These are phyloP conservation scores for Copidosoma floridanum DNA, from an alignment of 1,140 invertebrate genomes.

Conservation along the genomic window DNA sequence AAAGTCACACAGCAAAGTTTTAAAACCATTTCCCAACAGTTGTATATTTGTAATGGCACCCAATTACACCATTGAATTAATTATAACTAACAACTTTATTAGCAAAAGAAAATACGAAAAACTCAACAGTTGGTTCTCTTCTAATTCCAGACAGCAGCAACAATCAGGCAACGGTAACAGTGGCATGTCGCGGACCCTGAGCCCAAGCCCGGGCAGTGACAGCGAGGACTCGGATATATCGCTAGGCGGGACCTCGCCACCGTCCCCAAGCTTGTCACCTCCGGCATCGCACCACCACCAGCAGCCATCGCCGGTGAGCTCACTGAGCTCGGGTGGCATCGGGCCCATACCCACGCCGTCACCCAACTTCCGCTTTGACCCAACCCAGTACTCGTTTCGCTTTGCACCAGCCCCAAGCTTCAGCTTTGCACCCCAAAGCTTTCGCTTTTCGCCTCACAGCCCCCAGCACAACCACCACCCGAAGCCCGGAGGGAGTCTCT, in stretches of 20 bases:
- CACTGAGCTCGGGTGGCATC: conserved; percentile 45
- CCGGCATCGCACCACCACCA: conserved; percentile 48
- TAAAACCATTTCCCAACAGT: no score
- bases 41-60: no score
- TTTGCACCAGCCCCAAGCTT: conserved; percentile 51
- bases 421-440: conserved; percentile 50
- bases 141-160: conserved; percentile 51
- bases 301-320: conserved; percentile 41
- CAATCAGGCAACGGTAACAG: conserved; percentile 50
- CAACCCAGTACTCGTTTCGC: conserved; percentile 51
- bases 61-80: no score
- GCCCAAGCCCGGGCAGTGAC: conserved; percentile 50
- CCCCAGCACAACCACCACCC: conserved; percentile 53
- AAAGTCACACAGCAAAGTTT: no score
- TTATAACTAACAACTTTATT: no score
- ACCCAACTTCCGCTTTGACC: conserved; percentile 52
- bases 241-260: conserved; percentile 51
- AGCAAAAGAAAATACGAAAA: no score
- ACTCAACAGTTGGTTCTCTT: neutral
- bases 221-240: conserved; percentile 55
- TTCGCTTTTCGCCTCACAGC: conserved; percentile 52
- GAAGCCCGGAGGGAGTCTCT: conserved; percentile 49
- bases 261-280: conserved; percentile 50
- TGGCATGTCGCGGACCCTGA: conserved; percentile 42
- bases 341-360: conserved; percentile 48